These are phyloP conservation scores for Mus spretus DNA, from an alignment of 2,797 vertebrate genomes.

Conservation along the genomic window DNA sequence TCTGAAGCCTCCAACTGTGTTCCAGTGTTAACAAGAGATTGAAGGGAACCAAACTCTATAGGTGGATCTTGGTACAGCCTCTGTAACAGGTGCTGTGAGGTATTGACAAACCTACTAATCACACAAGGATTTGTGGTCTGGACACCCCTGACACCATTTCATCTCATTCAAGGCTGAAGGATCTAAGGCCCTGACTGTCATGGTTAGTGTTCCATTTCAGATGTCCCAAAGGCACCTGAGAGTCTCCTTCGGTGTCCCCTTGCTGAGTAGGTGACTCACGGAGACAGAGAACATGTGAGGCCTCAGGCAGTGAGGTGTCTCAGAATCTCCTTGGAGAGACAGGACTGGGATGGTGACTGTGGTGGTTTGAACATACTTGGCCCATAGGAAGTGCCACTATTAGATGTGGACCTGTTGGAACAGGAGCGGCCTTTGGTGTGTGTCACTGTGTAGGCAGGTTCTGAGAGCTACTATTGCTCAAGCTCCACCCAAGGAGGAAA, in stretches of 20 bases:
- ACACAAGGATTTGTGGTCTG: neutral
- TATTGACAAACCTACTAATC: neutral
- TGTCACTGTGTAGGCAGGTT: neutral
- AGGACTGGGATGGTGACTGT: neutral
- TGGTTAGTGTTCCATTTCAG: neutral
- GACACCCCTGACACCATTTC: neutral
- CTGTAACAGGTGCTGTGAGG: neutral
- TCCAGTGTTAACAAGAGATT: neutral
- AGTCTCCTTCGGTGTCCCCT: neutral
- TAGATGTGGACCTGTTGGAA: neutral
- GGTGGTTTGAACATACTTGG: neutral
- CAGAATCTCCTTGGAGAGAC: neutral
- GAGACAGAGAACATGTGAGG: neutral
- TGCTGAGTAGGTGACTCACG: neutral
- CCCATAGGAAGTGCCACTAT: neutral
- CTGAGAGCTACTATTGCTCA: neutral
- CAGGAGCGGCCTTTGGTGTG: neutral
- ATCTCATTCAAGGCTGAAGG: neutral
- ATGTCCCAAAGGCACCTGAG: neutral
- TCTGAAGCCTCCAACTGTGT: neutral
- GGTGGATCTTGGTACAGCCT: neutral
- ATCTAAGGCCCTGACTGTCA: neutral
- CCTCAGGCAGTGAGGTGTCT: neutral
- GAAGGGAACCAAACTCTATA: neutral
- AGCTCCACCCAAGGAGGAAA: neutral